These are phyloP conservation scores for Nothobranchius kuhntae DNA, from an alignment of 2,113 vertebrate genomes.

Conservation along the genomic window DNA sequence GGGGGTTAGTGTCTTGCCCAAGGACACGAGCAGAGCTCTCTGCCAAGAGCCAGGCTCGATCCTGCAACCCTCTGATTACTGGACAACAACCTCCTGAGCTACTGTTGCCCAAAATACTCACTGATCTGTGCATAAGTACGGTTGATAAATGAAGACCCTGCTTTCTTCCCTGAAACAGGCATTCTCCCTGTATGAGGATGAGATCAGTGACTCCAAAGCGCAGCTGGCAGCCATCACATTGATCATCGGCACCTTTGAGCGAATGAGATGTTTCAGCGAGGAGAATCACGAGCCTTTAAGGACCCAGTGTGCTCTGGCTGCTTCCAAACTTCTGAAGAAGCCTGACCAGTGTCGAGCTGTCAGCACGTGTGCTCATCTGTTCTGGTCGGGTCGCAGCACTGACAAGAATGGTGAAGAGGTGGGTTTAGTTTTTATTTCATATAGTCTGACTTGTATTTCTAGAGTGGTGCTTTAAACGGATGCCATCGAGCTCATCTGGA, in stretches of 20 bases:
- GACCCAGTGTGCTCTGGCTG: conserved; percentile 95
- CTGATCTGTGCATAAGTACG: no score
- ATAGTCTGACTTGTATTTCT: no score
- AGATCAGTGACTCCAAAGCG: conserved; percentile 98
- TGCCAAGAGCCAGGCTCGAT: no score
- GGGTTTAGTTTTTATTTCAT: conserved; percentile 7
- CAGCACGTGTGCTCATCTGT: conserved; percentile 96
- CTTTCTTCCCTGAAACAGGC: conserved; percentile 75
- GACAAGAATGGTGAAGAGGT: conserved; percentile 97
- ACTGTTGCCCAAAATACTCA: no score
- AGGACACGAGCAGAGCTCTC: no score
- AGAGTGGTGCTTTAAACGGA: no score
- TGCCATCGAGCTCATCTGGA: no score
- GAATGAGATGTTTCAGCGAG: conserved; percentile 95
- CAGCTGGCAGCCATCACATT: conserved; percentile 98
- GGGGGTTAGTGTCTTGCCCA: no score
- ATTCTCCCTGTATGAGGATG: conserved; percentile 97
- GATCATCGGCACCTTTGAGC: conserved; percentile 97
- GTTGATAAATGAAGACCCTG: no score
- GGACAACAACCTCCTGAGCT: no score
- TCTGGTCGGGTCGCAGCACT: conserved; percentile 96
- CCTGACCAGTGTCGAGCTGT: conserved; percentile 97
- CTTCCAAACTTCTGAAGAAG: conserved; percentile 97
- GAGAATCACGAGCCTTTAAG: conserved; percentile 97
- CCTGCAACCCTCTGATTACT: no score